phyloP scores from a whole-genome alignment of 2,113 vertebrate genomes.

The Ranitomeya imitator region DNA sequence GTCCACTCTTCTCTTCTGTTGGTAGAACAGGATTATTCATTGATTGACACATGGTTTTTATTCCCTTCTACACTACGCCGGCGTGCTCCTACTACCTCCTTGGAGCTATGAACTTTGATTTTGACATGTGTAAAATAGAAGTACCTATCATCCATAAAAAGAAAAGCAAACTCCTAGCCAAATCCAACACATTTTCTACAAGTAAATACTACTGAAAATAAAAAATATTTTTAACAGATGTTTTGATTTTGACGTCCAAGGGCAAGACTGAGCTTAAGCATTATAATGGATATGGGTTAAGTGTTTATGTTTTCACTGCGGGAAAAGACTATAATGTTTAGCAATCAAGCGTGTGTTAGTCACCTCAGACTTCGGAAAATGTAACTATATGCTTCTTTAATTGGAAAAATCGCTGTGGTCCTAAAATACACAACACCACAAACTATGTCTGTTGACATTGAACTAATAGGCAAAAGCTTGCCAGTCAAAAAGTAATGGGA shows the following conservation, averaged over 20 bases:
- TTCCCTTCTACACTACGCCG: constrained; percentile 5
- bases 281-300: constrained; percentile 16
- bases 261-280: background rate
- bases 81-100: background rate
- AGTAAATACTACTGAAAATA: constrained; percentile 19
- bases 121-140: constrained; percentile 29
- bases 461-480: background rate
- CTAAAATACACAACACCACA: background rate
- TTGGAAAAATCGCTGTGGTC: background rate
- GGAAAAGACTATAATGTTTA: constrained; percentile 8
- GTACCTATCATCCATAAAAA: constrained; percentile 19
- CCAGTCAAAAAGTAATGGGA: background rate
- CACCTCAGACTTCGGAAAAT: constrained; percentile 14
- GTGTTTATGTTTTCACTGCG: constrained; percentile 38
- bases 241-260: constrained; percentile 28
- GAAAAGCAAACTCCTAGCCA: background rate
- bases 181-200: background rate
- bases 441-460: constrained; percentile 11
- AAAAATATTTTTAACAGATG: constrained; percentile 16
- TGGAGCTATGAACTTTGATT: constrained; percentile 18
- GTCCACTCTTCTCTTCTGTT: background rate
- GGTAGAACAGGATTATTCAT: background rate
- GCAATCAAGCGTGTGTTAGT: constrained; percentile 24
- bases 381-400: constrained; percentile 22
- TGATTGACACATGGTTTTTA: constrained; percentile 39